Evolutionary conservation across 2,888 invertebrate genomes (phyloP).

Genomic region (Arenicola marina): DNA sequence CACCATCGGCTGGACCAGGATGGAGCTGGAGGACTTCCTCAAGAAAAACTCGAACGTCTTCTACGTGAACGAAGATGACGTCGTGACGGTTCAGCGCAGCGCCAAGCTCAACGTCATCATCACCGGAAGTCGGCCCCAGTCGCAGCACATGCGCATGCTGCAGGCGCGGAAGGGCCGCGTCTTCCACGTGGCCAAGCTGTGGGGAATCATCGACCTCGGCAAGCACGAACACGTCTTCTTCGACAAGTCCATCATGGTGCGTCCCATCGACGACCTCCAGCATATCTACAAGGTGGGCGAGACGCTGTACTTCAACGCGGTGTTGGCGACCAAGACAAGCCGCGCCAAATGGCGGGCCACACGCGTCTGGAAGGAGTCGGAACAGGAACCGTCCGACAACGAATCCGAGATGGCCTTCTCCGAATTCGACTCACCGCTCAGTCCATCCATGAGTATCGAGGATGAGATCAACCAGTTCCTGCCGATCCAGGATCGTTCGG

Average conservation of each 20-base stretch:
- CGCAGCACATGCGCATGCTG: constrained; percentile 39
- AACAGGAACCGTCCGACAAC: constrained; percentile 51
- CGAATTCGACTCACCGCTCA: constrained; percentile 21
- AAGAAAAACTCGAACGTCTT: constrained; percentile 56
- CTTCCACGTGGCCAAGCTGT: constrained; percentile 61
- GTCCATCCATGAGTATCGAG: constrained; percentile 51
- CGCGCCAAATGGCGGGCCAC: constrained; percentile 61
- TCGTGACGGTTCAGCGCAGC: constrained; percentile 55
- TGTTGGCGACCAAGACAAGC: constrained; percentile 60
- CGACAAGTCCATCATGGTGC: constrained; percentile 57
- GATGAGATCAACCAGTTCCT: constrained; percentile 50
- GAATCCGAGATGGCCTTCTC: constrained; percentile 28
- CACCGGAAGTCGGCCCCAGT: constrained; percentile 53
- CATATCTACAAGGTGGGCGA: constrained; percentile 58
- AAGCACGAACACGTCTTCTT: constrained; percentile 63
- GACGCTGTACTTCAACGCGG: constrained; percentile 59
- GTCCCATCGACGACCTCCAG: constrained; percentile 57
- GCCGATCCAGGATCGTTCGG: constrained; percentile 50
- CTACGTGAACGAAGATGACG: constrained; percentile 51
- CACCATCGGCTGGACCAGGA: constrained; percentile 58
- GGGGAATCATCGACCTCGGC: constrained; percentile 62
- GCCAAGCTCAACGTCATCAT: constrained; percentile 56
- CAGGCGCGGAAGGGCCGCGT: constrained; percentile 54
- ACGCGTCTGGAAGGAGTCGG: constrained; percentile 60
- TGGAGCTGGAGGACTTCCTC: constrained; percentile 57